Evolutionary conservation across 2,113 vertebrate species (phyloP), one percentile per base, ranked within the genome.

Genomic region (Eulemur rufifrons): DNA sequence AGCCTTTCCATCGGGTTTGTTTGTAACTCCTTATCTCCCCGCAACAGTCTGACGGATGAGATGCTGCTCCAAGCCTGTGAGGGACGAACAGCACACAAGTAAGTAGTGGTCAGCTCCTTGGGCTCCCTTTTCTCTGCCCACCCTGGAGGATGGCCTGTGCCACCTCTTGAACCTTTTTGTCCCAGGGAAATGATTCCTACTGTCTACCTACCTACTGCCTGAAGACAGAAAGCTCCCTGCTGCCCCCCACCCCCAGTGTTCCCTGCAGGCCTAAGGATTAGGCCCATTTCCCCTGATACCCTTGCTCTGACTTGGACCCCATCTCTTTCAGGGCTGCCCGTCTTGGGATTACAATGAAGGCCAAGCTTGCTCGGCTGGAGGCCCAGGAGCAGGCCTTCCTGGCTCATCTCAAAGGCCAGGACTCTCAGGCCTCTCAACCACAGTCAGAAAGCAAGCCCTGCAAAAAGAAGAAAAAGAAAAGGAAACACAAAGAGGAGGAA

Each of bases 61-160:
- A 99, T 99, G 45, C 98, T 99, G 32, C 93, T 99, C 91, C 99
- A 98, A 91, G 99, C 90, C 1, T 99, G 99, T 2, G 99, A 99
- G 74, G 99, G 99, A 39, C 99, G 99, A 66, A 99, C 99, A 0
- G 99, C 99, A 29, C 99, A 99, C 98, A 99, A 99, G 99, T 99
- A 98, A 99, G 99, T 96, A 61, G 4, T 5, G 1, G 5, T 10
- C 1, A 1, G 69, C 25, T 87, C 59, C 59, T 8, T 10, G 50
- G 77, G 45, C 42, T 52, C 23, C 64, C 52, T 74, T 34, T 52
- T 23, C 42, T 27, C 69, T 83, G n/a, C n/a, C 87, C 34, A 39
- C 21, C 76, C 32, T 17, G 13, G 56, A 50, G 25, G 20, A 23
- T 25, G 54, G 77, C 50, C 18, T 63, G 6, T 73, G 86, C 56